Percentiles rank a stretch among this genome's conserved stretches.
These are phyloP conservation scores for Psittacara wagleri DNA, from an alignment of 2,113 vertebrate genomes.

Conservation along the genomic window DNA sequence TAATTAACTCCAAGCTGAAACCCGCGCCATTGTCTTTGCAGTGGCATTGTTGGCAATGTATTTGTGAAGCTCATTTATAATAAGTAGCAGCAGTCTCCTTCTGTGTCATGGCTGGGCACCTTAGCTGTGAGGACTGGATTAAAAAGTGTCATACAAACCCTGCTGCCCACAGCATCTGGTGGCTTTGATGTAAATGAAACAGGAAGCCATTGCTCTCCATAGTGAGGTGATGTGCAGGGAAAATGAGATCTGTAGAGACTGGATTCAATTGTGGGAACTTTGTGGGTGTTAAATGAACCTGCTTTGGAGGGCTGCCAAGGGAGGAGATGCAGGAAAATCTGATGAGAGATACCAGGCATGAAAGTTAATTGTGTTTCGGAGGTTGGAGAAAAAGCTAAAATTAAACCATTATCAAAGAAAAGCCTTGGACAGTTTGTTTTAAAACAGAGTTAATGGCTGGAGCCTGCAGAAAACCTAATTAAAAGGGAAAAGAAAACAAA, in stretches of 20 bases:
- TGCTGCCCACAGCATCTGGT: slow-evolving; percentile 10
- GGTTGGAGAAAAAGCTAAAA: slow-evolving; percentile 36
- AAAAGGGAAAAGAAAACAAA: slow-evolving; percentile 64
- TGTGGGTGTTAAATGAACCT: slow-evolving; percentile 69
- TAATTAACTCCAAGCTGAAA: background rate
- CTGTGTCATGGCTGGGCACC: background rate
- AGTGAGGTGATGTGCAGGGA: slow-evolving; percentile 28
- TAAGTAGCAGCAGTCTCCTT: background rate
- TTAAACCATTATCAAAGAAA: slow-evolving; percentile 65
- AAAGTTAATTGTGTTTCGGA: slow-evolving; percentile 34
- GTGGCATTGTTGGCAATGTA: background rate
- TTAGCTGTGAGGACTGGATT: slow-evolving; percentile 2
- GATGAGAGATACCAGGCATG: slow-evolving; percentile 44
- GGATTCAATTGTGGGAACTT: slow-evolving; percentile 54
- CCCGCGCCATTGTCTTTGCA: background rate
- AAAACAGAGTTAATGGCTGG: slow-evolving; percentile 52
- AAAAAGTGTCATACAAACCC: background rate
- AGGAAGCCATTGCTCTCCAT: background rate
- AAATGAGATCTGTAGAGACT: slow-evolving; percentile 41
- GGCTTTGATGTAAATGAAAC: slow-evolving; percentile 44
- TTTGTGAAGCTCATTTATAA: background rate
- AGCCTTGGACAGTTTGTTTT: slow-evolving; percentile 63
- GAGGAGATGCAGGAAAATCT: slow-evolving; percentile 54
- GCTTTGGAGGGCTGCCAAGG: slow-evolving; percentile 60
- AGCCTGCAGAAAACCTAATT: slow-evolving; percentile 43